phyloP scores from a whole-genome alignment of 2,888 invertebrate genomes.

The Phymatocera aterrima region DNA sequence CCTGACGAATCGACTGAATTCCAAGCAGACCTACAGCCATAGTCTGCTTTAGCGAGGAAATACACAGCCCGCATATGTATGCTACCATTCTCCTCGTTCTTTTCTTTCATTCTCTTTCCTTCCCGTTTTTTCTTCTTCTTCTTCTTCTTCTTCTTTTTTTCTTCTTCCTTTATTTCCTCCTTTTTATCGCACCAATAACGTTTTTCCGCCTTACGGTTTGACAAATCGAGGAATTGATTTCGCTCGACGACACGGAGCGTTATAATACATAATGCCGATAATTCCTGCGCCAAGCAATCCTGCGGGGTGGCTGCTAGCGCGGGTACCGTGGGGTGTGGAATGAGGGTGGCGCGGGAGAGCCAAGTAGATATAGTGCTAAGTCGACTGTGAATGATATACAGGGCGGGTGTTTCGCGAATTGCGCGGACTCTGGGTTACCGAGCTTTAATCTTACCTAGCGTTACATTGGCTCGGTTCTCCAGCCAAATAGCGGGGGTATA shows the following conservation, averaged over 20 bases:
- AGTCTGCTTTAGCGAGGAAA: neutral
- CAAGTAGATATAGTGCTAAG: conserved; percentile 36
- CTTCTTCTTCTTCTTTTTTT: neutral
- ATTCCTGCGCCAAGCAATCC: conserved; percentile 37
- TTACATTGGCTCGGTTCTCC: conserved; percentile 18
- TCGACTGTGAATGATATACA: conserved; percentile 42
- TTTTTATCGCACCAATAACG: conserved; percentile 45
- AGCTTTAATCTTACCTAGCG: conserved; percentile 37
- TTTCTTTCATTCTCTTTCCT: neutral
- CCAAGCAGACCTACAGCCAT: conserved; percentile 30
- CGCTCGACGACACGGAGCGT: conserved; percentile 30
- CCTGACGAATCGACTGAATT: conserved; percentile 38
- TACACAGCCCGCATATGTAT: neutral
- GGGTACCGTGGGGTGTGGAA: conserved; percentile 14
- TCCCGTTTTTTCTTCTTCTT: neutral
- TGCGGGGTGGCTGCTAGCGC: conserved; percentile 17
- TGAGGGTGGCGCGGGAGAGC: conserved; percentile 20
- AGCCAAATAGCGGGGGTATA: conserved; percentile 20
- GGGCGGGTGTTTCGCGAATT: conserved; percentile 43
- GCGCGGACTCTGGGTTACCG: conserved; percentile 29
- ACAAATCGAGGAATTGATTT: conserved; percentile 48
- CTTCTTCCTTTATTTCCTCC: neutral
- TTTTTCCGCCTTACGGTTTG: conserved; percentile 46
- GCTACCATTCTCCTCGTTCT: neutral
- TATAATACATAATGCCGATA: conserved; percentile 37